Evolutionary conservation across 30 jellyfish, hydroid and myxozoan genomes (phyloP).

Genomic region (Pseudorhiza aurosa): DNA sequence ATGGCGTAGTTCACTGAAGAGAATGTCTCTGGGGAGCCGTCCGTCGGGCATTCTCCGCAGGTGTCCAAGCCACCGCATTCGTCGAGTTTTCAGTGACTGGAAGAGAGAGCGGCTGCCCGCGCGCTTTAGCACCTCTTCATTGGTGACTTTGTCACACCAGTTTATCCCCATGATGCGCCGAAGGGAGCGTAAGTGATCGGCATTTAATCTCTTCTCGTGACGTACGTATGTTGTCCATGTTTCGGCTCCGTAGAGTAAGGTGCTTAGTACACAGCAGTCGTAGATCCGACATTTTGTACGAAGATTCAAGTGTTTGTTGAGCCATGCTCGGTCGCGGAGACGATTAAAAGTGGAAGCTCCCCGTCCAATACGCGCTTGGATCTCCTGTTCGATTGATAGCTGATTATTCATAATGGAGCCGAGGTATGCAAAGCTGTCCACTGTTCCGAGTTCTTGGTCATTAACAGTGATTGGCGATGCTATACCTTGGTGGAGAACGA

Average conservation of each 20-base stretch:
- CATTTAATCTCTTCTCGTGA: background rate
- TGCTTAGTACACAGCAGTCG: background rate
- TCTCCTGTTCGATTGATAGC: background rate
- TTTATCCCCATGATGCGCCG: background rate
- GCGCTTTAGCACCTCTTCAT: background rate
- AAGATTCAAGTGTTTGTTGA: background rate
- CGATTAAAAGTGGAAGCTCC: background rate
- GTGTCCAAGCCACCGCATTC: slow-evolving; percentile 1
- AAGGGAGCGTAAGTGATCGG: background rate
- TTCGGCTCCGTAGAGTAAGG: background rate
- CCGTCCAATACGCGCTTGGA: background rate
- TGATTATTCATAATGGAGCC: background rate
- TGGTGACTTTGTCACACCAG: background rate
- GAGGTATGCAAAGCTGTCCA: background rate
- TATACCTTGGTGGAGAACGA: background rate
- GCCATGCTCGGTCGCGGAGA: background rate
- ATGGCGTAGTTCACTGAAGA: background rate
- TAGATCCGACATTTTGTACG: background rate
- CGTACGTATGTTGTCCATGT: slow-evolving; percentile 2
- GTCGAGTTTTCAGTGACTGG: background rate
- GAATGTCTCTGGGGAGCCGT: background rate
- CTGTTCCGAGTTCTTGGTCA: background rate
- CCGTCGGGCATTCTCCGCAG: background rate
- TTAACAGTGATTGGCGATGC: background rate
- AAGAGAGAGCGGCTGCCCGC: background rate